Evolutionary conservation across 2,888 invertebrate species (phyloP), one percentile per base, ranked within the genome.

Genomic region (Cyaniris semiargus): DNA sequence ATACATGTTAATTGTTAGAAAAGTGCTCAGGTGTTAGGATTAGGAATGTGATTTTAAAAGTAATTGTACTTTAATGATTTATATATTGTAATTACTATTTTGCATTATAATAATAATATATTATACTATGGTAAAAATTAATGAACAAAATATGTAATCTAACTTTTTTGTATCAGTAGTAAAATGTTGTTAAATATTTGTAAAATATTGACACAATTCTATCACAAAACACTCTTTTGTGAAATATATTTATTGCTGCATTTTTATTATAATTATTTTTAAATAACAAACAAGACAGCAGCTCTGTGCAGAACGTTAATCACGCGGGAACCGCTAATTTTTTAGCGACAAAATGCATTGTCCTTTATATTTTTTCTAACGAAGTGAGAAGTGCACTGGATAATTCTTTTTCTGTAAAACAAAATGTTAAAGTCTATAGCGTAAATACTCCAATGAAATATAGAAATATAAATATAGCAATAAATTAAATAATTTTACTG

Each of bases 1-100:
- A 8, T 38, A 10, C 2, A 38, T 38, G 8, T 38, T 44, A 44
- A 13, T 44, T 53, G 53, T 53, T 18, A 53, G 53, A 53, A 53
- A 53, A 18, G 53, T 53, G 53, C 53, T 53, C 53, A 53, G 53
- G 53, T 48, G 5, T 48, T 48, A 48, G 48, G 48, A 48, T 48
- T 48, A 48, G 48, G 48, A 48, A 48, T 48, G 48, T 70, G 70
- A 70, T 70, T 31, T 27, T 70, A 15, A 70, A 70, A 27, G 31
- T 31, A 4, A 31, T 70, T 70, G 31, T 70, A 27, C 58, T 58
- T 1, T 58, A 58, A n/a, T 58, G 18, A 15, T 48, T 48, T 48
- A 15, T 48, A 58, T 2, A 58, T 21, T 58, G n/a, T 58, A 58
- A 48, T 48, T 15, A 48, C 15, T 15, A 48, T 15, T 15, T 15